phyloP scores from a whole-genome alignment of 2,888 invertebrate species.

The Petrolisthes manimaculis region DNA sequence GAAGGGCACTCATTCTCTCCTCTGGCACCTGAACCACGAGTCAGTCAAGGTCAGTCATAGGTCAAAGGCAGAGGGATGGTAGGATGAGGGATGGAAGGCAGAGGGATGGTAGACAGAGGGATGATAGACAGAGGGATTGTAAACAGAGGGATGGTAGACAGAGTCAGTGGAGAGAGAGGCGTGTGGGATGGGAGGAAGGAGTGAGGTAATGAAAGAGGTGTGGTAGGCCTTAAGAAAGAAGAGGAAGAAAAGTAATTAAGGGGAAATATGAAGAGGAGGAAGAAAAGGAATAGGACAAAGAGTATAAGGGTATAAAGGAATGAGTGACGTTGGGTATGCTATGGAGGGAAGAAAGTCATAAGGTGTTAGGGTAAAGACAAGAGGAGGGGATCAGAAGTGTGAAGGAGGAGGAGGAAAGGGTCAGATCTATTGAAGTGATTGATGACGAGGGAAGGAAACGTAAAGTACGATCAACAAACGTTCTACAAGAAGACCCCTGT shows the following conservation, averaged over 20 bases:
- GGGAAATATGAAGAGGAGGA: no score
- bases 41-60: no score
- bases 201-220: neutral
- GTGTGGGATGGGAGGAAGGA: neutral
- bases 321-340: no score
- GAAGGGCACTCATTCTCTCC: no score
- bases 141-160: no score
- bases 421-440: no score
- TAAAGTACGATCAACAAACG: no score
- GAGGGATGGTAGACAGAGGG: neutral
- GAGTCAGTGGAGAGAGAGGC: no score
- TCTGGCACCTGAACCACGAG: no score
- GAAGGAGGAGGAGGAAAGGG: neutral
- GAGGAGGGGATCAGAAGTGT: neutral
- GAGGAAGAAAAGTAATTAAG: neutral
- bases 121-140: neutral
- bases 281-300: neutral
- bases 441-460: no score
- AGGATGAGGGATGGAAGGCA: neutral
- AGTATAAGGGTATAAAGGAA: neutral
- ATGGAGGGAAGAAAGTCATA: neutral
- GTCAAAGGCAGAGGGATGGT: neutral
- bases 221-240: neutral
- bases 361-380: no score
- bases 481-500: no score